A percentile compares a stretch with the other conserved stretches of the same genome.
Conservation (phyloP, 2,797 vertebrate species). For the Aselliscus stoliczkanus region DNA sequence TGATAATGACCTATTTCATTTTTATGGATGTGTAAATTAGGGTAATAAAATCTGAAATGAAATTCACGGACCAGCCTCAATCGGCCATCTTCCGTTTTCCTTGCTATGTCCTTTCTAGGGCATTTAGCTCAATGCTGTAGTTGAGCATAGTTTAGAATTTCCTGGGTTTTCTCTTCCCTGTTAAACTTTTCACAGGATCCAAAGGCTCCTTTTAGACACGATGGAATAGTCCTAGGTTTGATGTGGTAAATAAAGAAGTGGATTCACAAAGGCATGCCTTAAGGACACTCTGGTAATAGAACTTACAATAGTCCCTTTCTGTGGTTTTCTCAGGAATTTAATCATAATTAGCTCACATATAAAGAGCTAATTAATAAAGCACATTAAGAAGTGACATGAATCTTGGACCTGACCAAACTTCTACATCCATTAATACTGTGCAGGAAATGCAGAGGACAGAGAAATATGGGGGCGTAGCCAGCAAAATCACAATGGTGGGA, state of each 20-base stretch:
- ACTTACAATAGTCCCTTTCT: neutral
- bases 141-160: neutral
- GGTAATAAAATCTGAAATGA: constrained; percentile 67
- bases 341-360: neutral
- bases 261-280: neutral
- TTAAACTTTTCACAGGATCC: neutral
- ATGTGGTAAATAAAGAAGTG: neutral
- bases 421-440: neutral
- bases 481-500: neutral
- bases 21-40: constrained; percentile 70
- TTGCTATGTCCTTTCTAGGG: constrained; percentile 24
- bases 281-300: neutral
- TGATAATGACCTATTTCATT: constrained; percentile 70
- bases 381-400: neutral
- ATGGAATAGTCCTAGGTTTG: neutral
- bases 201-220: neutral
- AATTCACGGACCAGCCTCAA: constrained; percentile 36
- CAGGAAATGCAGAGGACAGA: constrained; percentile 8
- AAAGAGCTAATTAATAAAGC: neutral
- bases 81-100: constrained; percentile 22
- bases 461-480: neutral
- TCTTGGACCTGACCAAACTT: neutral
- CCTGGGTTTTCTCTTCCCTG: neutral
- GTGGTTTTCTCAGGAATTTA: neutral
- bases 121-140: neutral